Percentiles rank a stretch among this genome's conserved stretches.
These are phyloP conservation scores for Alcedo quadribrachys DNA, from an alignment of 2,797 vertebrate species.

Conservation along the genomic window DNA sequence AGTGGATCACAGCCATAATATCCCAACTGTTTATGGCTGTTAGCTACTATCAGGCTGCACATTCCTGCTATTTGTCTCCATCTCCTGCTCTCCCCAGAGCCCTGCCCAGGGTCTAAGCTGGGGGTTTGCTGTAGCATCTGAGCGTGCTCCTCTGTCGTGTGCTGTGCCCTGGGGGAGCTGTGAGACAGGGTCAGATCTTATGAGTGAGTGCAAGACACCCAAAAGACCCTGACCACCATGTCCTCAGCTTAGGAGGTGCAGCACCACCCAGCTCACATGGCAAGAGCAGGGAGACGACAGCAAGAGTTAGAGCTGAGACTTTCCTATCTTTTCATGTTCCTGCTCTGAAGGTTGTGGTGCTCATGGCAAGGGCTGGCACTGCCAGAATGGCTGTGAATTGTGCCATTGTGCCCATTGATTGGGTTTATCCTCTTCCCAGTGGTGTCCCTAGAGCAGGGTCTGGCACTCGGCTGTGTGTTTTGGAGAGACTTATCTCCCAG, in stretches of 20 bases:
- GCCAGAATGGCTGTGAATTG: background rate
- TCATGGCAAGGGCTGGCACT: background rate
- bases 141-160: accelerated
- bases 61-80: background rate
- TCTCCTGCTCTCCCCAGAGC: background rate
- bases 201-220: background rate
- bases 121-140: background rate
- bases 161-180: background rate
- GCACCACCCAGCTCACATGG: background rate
- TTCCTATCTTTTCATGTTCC: background rate
- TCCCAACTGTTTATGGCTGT: background rate
- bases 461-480: background rate
- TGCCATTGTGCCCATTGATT: accelerated
- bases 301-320: background rate
- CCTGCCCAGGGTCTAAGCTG: background rate
- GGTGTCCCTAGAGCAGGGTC: background rate
- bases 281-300: background rate
- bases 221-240: background rate
- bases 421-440: background rate
- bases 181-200: background rate
- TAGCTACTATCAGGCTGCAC: background rate
- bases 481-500: background rate
- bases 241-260: background rate
- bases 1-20: background rate
- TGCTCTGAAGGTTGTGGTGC: background rate